Base-by-base conservation (phyloP, 2,113 vertebrate species). In the Microtus oregoni region DNA sequence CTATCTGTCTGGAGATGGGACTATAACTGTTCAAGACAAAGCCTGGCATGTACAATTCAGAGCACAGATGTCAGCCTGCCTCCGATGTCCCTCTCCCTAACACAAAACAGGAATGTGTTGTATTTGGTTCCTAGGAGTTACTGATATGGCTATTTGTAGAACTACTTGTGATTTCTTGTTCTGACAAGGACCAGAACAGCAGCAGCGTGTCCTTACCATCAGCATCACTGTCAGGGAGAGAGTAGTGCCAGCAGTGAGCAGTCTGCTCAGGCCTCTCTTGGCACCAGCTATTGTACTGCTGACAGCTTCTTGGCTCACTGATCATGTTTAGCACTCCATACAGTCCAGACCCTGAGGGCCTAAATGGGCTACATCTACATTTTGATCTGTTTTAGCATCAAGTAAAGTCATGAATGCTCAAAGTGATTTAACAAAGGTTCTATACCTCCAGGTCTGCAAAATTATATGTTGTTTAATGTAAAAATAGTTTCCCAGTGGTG, bases 251-350 rank as follows among this genome's bases (percentile, higher is more conserved):
- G 92, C 93, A 82, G 77, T 0, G n/a, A 96, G 92, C 97, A 97
- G 96, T 32, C 95, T 96, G 97, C 92, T 89, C 78, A 24, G 97
- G 91, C 91, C 96, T 89, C 89, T 92, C 94, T 95, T 97, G 96
- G 97, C 97, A 97, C 52, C 89, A 76, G 82, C 19, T 47, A 4
- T 61, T 11, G 5, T 35, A 67, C 81, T 91, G 96, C 77, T 97
- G 97, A 98, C 97, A 97, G 97, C 83, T 97, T 97, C 95, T 98
- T 98, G 97, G 97, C 97, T 97, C 85, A 11, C 52, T 47, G n/a
- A 92, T 41, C 26, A 7, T 89, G 82, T 86, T 70, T 91, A 94
- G 47, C 94, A 95, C 68, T 91, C 86, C 90, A 61, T 77, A 79
- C 89, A 41, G 83, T 94, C 92, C 95, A 98, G 94, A 91, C 97